Conservation (phyloP, 2,113 vertebrate genomes). For the Aptenodytes patagonicus region DNA sequence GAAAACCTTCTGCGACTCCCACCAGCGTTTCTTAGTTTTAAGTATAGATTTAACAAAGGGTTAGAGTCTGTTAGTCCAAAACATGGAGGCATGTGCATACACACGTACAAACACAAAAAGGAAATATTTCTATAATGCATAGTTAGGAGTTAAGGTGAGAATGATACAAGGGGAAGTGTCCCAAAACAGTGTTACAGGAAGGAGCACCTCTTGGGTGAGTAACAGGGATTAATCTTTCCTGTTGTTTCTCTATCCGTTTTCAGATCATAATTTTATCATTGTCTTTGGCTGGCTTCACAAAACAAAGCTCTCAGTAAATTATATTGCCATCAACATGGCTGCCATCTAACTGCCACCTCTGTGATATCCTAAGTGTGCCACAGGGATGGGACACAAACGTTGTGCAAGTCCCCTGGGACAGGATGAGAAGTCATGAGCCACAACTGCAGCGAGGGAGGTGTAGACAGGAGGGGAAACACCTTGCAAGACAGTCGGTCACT, state of each 20-base stretch:
- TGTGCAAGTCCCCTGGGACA: background rate
- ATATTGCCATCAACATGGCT: no score
- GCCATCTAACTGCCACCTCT: background rate
- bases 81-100: background rate
- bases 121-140: background rate
- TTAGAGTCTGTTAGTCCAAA: background rate
- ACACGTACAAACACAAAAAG: accelerated
- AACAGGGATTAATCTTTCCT: background rate
- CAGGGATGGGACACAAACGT: background rate
- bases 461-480: background rate
- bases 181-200: background rate
- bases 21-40: background rate
- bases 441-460: accelerated
- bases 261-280: background rate
- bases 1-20: background rate
- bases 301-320: background rate
- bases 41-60: background rate
- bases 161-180: background rate
- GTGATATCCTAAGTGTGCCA: background rate
- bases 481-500: background rate
- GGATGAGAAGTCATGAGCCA: background rate
- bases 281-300: background rate
- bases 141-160: background rate
- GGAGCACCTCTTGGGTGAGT: background rate
- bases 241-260: background rate